A percentile compares a stretch with the other conserved stretches of the same genome.
These are phyloP conservation scores for Rhyacichthys aspro DNA, from an alignment of 2,797 vertebrate genomes.

Conservation along the genomic window DNA sequence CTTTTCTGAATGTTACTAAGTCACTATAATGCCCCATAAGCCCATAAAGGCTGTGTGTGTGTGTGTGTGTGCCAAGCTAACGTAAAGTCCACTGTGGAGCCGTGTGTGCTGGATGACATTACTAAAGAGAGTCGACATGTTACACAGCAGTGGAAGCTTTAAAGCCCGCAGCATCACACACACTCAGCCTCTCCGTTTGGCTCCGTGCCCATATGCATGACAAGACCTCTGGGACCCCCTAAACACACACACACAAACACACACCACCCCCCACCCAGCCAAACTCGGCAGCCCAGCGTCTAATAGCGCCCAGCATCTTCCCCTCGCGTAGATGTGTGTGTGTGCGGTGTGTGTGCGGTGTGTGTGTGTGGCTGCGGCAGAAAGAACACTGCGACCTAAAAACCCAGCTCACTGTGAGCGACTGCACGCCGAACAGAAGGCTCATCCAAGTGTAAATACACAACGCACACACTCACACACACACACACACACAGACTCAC, in stretches of 20 bases:
- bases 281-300: slow-evolving; percentile 41
- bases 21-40: slow-evolving; percentile 1
- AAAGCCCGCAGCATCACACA: slow-evolving; percentile 45
- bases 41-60: background rate
- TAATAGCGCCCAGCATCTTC: slow-evolving; percentile 67
- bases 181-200: slow-evolving; percentile 49
- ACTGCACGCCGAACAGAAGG: slow-evolving; percentile 72
- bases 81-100: background rate
- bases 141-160: slow-evolving; percentile 61
- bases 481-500: background rate
- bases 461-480: slow-evolving; percentile 21
- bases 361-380: slow-evolving; percentile 34
- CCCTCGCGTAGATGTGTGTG: slow-evolving; percentile 28
- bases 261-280: slow-evolving; percentile 30
- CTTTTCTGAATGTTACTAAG: background rate
- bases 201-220: slow-evolving; percentile 58
- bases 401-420: slow-evolving; percentile 74
- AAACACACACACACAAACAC: slow-evolving; percentile 37
- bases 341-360: slow-evolving; percentile 15
- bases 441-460: slow-evolving; percentile 74
- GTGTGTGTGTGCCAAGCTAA: slow-evolving; percentile 14
- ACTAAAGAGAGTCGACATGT: slow-evolving; percentile 71
- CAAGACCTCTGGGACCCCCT: slow-evolving; percentile 65
- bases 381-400: slow-evolving; percentile 80
- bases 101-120: slow-evolving; percentile 58